Conservation (phyloP, 2,113 vertebrate genomes). For the Bufo gargarizans region DNA sequence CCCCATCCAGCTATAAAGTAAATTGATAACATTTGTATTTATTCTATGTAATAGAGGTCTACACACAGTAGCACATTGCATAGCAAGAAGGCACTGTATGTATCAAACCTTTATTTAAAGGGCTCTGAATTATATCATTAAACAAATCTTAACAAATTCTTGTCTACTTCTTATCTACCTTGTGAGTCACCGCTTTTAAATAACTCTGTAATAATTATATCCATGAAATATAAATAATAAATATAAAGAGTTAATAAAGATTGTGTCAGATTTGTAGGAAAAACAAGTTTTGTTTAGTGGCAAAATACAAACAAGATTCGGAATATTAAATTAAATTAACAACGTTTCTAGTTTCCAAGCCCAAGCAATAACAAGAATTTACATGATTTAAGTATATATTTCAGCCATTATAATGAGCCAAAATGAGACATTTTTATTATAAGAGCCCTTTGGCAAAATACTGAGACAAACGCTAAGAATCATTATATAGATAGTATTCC, state of each 20-base stretch:
- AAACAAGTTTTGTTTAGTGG: neutral
- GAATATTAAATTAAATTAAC: neutral
- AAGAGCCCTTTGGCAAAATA: neutral
- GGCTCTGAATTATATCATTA: neutral
- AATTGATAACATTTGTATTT: conserved; percentile 9
- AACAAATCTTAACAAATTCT: neutral
- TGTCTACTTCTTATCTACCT: neutral
- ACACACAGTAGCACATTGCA: neutral
- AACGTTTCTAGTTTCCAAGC: neutral
- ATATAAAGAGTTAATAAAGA: neutral
- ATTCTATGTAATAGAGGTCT: neutral
- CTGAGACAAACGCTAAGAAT: neutral
- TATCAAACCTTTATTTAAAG: neutral
- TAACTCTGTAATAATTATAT: neutral
- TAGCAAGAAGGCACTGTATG: neutral
- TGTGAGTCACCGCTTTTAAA: neutral
- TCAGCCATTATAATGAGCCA: neutral
- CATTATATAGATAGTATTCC: neutral
- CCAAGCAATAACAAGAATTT: neutral
- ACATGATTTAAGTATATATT: neutral
- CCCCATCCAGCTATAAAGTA: neutral
- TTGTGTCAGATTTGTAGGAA: neutral
- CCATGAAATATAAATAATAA: neutral
- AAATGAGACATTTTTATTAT: neutral
- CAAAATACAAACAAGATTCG: neutral